Evolutionary conservation across 2,113 vertebrate species (phyloP).

Genomic region (Saguinus imperator): DNA sequence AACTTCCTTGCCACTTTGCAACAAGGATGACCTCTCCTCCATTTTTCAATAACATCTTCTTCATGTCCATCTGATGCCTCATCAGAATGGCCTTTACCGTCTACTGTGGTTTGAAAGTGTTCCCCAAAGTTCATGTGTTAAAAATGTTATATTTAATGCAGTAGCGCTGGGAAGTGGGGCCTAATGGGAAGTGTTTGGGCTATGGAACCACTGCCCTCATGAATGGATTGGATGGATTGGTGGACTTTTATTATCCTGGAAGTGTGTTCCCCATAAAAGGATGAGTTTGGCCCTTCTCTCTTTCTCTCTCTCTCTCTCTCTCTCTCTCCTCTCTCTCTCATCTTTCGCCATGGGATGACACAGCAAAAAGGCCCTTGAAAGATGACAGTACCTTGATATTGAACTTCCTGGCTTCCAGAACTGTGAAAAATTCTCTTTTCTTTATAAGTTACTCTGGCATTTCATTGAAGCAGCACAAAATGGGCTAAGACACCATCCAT

Average conservation of each 20-base stretch:
- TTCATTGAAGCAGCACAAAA: not conserved
- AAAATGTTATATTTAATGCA: not conserved
- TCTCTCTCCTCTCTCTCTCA: not conserved
- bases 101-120: not conserved
- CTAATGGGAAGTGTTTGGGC: not conserved
- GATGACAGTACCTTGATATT: not conserved
- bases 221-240: not conserved
- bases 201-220: not conserved
- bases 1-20: not conserved
- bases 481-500: not conserved
- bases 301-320: not conserved
- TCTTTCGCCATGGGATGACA: not conserved
- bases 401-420: not conserved
- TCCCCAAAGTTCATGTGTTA: not conserved
- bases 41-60: not conserved
- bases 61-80: not conserved
- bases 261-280: not conserved
- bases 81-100: not conserved
- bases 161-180: not conserved
- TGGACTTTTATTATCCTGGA: not conserved
- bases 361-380: not conserved
- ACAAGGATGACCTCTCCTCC: not conserved
- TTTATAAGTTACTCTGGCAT: not conserved
- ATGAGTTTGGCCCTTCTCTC: not conserved
- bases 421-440: not conserved